phyloP scores from a whole-genome alignment of 2,113 vertebrate genomes.

The Pelusios castaneus region DNA sequence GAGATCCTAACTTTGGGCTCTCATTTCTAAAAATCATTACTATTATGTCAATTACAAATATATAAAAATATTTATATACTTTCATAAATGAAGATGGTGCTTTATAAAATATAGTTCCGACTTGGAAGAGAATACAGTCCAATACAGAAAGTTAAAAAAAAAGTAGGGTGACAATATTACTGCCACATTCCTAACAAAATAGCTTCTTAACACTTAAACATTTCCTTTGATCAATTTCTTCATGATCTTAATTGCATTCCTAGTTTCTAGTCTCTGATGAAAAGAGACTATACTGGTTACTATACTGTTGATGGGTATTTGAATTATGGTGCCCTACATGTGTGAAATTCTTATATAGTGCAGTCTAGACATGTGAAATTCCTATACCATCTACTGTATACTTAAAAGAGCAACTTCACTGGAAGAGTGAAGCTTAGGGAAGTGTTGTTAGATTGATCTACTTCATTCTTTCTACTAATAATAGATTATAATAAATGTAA shows the following conservation, averaged over 20 bases:
- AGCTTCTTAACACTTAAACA: not conserved
- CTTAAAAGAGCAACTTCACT: not conserved
- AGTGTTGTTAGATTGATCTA: not conserved
- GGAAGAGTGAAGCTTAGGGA: not conserved
- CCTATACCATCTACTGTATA: not conserved
- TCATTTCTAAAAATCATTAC: conserved; percentile 1
- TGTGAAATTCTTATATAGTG: not conserved
- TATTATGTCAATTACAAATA: not conserved
- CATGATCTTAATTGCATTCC: not conserved
- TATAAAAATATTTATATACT: not conserved
- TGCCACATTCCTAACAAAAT: not conserved
- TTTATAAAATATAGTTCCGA: not conserved
- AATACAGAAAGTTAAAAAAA: not conserved
- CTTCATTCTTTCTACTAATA: not conserved
- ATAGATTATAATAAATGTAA: not conserved
- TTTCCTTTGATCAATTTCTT: conserved; percentile 1
- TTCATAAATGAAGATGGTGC: not conserved
- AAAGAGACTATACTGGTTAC: not conserved
- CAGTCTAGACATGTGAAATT: conserved; percentile 18
- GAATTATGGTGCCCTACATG: not conserved
- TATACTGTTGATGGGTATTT: not conserved
- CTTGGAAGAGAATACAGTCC: not conserved
- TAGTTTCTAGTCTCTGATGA: not conserved
- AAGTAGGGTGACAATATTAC: not conserved
- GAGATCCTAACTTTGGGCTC: not conserved